Evolutionary conservation across 2,888 invertebrate genomes (phyloP), one percentile per base, ranked within the genome.

Genomic region (Campoletis raptor): DNA sequence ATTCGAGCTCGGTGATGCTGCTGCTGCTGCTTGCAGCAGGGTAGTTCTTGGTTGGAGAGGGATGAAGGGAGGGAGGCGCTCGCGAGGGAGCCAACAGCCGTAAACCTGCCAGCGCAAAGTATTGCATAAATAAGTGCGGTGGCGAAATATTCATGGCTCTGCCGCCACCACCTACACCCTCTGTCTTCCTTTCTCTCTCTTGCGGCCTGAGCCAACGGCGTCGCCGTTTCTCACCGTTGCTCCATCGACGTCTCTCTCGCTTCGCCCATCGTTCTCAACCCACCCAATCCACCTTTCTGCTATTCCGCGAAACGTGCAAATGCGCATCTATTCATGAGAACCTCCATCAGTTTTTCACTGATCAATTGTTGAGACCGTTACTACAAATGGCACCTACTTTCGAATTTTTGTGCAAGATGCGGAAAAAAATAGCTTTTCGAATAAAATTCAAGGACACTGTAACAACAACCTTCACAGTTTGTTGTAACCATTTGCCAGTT

Each of bases 21-120:
- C 57, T 80, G 76, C n/a, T 18, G 40, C 42, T 76, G 40, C 74
- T 37, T 37, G 37, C 74, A 30, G 57, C 9, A 40, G 61, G 61
- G 73, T 52, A 64, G 54, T 82, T 30, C 54, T 48, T 52, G 74
- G 69, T 57, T 7, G 78, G 74, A 24, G 74, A 64, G 83, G 77
- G 72, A 70, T 64, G n/a, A 61, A 70, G 52, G 42, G 10, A 54
- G 67, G 10, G 67, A 54, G 77, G 78, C 80, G 85, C 74, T 69
- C 82, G 86, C 85, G 91, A 92, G 91, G 90, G 91, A 91, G 88
- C 85, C 90, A 82, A 81, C 89, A 86, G 91, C 92, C 93, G 94
- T 94, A 94, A 94, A 94, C 91, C 94, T 94, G 93, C 94, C 93
- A 93, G 92, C 92, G 93, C 93, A 93, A 93, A 94, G 94, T 94